Base-by-base conservation (phyloP, 1,140 invertebrate genomes). In the Panonychus citri region DNA sequence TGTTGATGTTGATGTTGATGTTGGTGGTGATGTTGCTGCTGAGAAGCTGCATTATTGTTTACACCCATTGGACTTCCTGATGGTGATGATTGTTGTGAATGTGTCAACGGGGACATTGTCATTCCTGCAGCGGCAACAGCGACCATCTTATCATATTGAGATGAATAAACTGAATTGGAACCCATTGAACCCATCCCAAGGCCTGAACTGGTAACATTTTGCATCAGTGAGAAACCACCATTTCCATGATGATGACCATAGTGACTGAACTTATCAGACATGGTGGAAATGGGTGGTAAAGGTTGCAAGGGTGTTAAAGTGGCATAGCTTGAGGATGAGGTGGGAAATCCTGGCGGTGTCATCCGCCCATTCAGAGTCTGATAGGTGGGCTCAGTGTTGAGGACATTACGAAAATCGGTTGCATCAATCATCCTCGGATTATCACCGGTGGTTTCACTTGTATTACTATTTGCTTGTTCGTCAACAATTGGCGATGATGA, bases 221-320 rank as follows among this genome's bases (percentile, higher is more conserved):
- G 85, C 78, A 93, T 89, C 53, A 90, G 83, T 24, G 85, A 83
- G 72, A 91, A 91, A 60, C 80, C 78, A 34, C 78, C 79, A 63
- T 79, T 70, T 42, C 63, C 75, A 54, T 75, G 75, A 42, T 75
- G 74, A 53, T 66, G 65, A 19, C 62, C 63, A 57, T 66, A 63
- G 54, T 69, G 68, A 25, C 58, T 67, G 64, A 78, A 78, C 64
- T 77, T 78, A 63, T 95, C 89, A 30, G 88, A 93, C 75, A 96
- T 90, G 24, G 91, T 96, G 19, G 89, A 94, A 63, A 96, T 96
- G 52, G 93, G 91, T 53, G 93, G 91, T 66, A 96, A 74, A 27
- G 91, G 91, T 67, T 96, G 87, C 17, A 96, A 74, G 1, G 90
- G 89, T 37, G 91, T 95, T 25, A 96, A 75, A 1, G 91, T 96